These are phyloP conservation scores for Girardinichthys multiradiatus DNA, from an alignment of 2,113 vertebrate genomes.

Conservation along the genomic window DNA sequence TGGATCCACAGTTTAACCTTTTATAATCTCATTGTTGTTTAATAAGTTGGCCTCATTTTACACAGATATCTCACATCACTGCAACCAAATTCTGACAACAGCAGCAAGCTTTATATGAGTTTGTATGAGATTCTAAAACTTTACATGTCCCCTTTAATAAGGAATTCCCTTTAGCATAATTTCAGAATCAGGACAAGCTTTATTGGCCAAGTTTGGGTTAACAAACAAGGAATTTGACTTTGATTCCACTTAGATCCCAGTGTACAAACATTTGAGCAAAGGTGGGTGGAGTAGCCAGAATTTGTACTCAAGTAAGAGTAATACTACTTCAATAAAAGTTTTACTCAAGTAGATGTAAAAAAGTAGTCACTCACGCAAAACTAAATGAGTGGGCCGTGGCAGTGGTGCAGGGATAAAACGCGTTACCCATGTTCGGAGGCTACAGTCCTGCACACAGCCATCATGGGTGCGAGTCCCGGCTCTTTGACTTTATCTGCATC, in stretches of 20 bases:
- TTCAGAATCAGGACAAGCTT: background rate
- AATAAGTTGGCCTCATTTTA: background rate
- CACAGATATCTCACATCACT: background rate
- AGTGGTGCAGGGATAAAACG: no score
- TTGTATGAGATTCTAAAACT: background rate
- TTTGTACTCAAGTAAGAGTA: no score
- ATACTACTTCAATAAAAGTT: no score
- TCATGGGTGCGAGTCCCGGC: no score
- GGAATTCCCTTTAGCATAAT: background rate
- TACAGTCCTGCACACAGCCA: no score
- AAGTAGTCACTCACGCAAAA: no score
- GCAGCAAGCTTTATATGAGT: background rate
- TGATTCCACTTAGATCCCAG: background rate
- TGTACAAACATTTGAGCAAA: no score
- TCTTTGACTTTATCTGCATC: no score
- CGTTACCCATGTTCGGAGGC: no score
- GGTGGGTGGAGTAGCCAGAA: no score
- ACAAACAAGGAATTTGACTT: background rate
- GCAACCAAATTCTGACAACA: background rate
- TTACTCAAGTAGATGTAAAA: no score
- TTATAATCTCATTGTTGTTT: constrained; percentile 19
- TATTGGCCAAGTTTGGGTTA: background rate
- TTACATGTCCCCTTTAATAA: background rate
- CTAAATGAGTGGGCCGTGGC: no score
- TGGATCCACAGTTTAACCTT: constrained; percentile 19